A percentile compares a stretch with the other conserved stretches of the same genome.
These are phyloP conservation scores for Ailuropoda melanoleuca DNA, from an alignment of 2,113 vertebrate species.

Conservation along the genomic window DNA sequence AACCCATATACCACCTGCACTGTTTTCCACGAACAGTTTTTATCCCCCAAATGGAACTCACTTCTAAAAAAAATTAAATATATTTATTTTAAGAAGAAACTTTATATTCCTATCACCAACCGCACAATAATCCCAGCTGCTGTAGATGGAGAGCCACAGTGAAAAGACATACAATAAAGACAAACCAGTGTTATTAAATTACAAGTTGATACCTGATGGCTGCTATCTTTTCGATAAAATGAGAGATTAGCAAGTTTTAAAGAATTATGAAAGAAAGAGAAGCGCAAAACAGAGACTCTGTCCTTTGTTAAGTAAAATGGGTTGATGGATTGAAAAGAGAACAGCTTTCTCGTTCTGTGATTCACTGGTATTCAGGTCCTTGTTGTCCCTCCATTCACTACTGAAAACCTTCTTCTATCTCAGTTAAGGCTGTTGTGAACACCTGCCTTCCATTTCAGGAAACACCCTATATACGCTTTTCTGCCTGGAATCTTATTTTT, in stretches of 20 bases:
- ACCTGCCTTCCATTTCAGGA: not conserved
- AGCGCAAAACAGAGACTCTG: not conserved
- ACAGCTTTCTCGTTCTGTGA: not conserved
- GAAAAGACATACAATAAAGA: not conserved
- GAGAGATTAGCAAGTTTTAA: not conserved
- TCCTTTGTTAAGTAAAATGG: not conserved
- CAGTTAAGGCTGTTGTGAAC: not conserved
- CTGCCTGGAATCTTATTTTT: not conserved
- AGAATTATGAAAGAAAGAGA: not conserved
- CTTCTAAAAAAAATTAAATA: not conserved
- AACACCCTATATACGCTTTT: not conserved
- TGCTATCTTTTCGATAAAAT: not conserved
- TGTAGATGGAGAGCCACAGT: not conserved
- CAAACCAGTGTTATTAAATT: not conserved
- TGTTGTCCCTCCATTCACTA: not conserved
- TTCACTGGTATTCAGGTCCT: not conserved
- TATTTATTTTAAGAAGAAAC: conserved; percentile 19
- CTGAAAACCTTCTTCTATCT: not conserved
- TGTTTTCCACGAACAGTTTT: not conserved
- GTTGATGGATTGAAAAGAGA: not conserved
- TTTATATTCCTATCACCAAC: not conserved
- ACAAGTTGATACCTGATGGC: not conserved
- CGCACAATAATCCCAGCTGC: not conserved
- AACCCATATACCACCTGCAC: not conserved
- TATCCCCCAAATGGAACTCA: not conserved